phyloP scores from a whole-genome alignment of 2,113 vertebrate genomes.

The Apteryx mantelli region DNA sequence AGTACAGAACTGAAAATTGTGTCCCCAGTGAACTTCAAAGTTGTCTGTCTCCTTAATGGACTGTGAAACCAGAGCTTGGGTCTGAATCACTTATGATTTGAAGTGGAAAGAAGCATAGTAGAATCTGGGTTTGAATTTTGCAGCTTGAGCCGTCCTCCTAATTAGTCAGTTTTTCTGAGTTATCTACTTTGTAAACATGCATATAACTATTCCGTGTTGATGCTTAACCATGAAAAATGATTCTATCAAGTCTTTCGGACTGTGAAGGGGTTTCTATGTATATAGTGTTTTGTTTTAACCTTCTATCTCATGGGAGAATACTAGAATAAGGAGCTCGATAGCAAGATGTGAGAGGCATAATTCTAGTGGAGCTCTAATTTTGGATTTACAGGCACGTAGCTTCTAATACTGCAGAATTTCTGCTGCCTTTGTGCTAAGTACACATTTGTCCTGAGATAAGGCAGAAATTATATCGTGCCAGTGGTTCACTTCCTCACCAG shows the following conservation, averaged over 20 bases:
- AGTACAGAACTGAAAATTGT: neutral
- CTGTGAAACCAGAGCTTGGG: slow-evolving; percentile 1
- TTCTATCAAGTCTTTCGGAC: neutral
- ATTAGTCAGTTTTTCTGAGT: neutral
- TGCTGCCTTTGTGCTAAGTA: neutral
- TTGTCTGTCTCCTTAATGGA: slow-evolving; percentile 26
- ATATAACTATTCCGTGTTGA: neutral
- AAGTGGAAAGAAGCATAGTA: neutral
- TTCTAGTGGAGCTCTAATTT: neutral
- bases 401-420: neutral
- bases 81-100: neutral
- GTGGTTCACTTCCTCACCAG: neutral
- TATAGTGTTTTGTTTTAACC: neutral
- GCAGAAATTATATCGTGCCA: neutral
- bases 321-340: neutral
- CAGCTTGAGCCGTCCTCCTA: neutral
- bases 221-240: neutral
- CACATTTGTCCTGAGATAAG: neutral
- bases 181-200: neutral
- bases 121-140: neutral
- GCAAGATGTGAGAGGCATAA: neutral
- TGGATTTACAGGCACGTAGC: neutral
- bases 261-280: neutral
- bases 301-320: neutral
- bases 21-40: neutral